Evolutionary conservation across 2,888 invertebrate species (phyloP).

Genomic region (Aporophyla nigra): DNA sequence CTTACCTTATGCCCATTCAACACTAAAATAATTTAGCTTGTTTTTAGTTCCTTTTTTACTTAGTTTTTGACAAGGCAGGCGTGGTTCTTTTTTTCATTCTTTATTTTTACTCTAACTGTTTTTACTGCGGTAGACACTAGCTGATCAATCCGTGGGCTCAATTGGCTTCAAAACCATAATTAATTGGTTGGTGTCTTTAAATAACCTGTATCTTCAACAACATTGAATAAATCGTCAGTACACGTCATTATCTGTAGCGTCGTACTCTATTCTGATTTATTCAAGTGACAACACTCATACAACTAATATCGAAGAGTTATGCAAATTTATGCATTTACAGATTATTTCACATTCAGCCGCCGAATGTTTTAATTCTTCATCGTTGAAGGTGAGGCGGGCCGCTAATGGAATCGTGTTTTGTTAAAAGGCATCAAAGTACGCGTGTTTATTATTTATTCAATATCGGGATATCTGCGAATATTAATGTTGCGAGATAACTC

Average conservation of each 20-base stretch:
- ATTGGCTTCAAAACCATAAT: no score
- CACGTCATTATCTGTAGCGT: background rate
- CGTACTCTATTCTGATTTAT: background rate
- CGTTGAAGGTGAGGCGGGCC: background rate
- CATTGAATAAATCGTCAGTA: background rate
- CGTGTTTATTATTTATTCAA: slow-evolving; percentile 54
- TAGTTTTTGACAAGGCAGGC: no score
- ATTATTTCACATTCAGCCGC: background rate
- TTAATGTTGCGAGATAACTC: slow-evolving; percentile 11
- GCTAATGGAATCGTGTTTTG: slow-evolving; percentile 35
- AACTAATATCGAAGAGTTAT: background rate
- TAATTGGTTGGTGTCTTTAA: no score
- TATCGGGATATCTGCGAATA: slow-evolving; percentile 26
- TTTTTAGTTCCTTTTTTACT: no score
- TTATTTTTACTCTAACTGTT: background rate
- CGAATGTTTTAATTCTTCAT: background rate
- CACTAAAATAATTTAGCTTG: no score
- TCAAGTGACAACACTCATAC: background rate
- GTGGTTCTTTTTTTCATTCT: no score
- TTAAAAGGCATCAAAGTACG: slow-evolving; percentile 35
- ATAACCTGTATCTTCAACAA: background rate
- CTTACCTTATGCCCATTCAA: no score
- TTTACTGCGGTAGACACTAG: background rate
- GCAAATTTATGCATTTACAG: background rate
- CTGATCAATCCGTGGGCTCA: background rate